Conservation (phyloP, 2,888 invertebrate species). For the Nemoura dubitans region DNA sequence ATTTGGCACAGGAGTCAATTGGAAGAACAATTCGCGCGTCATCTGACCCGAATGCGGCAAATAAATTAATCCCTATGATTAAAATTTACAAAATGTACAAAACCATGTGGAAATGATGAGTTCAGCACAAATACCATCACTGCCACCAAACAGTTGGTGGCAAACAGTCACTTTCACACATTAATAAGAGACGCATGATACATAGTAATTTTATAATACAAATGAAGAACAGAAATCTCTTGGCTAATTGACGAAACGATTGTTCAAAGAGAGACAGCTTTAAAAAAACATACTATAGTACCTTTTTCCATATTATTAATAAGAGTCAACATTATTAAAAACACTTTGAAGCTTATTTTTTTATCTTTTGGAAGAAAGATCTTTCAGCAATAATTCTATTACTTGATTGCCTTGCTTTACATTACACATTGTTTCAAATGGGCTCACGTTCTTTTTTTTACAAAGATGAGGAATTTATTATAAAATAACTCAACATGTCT, state of each 20-base stretch:
- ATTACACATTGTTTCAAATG: conserved; percentile 47
- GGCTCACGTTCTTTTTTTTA: conserved; percentile 45
- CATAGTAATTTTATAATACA: background rate
- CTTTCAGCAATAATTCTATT: conserved; percentile 47
- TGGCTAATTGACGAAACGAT: conserved; percentile 27
- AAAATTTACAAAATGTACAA: background rate
- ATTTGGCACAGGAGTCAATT: too few species aligned
- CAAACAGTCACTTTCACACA: conserved; percentile 31
- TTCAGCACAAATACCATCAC: conserved; percentile 15
- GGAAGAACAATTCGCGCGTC: background rate
- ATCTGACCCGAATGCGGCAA: background rate
- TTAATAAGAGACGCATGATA: background rate
- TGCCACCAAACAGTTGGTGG: background rate
- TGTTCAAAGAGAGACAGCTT: conserved; percentile 14
- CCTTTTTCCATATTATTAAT: conserved; percentile 43
- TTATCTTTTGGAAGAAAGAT: conserved; percentile 49
- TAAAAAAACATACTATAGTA: conserved; percentile 44
- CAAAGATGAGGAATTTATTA: conserved; percentile 41
- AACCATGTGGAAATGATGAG: conserved; percentile 7
- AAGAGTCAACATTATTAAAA: conserved; percentile 48
- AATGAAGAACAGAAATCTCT: conserved; percentile 19
- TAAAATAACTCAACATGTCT: conserved; percentile 35
- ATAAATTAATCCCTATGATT: background rate
- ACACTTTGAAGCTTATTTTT: conserved; percentile 46
- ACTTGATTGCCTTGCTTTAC: conserved; percentile 50